Evolutionary conservation across 2,113 vertebrate genomes (phyloP).

Genomic region (sheep (Ovis aries)): ARS-UI_Ramb_v3.0 NC_056078.1:2569501-2570000

Average conservation of each 20-base stretch:
- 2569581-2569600: background rate
- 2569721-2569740: background rate
- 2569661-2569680: background rate
- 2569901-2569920: background rate
- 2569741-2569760: background rate
- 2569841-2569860: conserved; percentile 6
- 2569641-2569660: background rate
- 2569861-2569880: background rate
- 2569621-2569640: background rate
- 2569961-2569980: background rate
- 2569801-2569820: conserved; percentile 46
- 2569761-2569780: background rate
- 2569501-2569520: background rate
- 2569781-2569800: background rate
- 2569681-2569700: background rate
- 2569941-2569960: background rate
- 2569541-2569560: background rate
- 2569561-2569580: background rate
- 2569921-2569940: background rate
- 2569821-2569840: background rate
- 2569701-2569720: background rate
- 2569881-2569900: background rate
- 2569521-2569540: background rate
- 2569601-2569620: background rate
- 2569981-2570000: background rate